Evolutionary conservation across 2,888 invertebrate species (phyloP), one percentile per base, ranked within the genome.

Genomic region (Lepeophtheirus nordmannii): DNA sequence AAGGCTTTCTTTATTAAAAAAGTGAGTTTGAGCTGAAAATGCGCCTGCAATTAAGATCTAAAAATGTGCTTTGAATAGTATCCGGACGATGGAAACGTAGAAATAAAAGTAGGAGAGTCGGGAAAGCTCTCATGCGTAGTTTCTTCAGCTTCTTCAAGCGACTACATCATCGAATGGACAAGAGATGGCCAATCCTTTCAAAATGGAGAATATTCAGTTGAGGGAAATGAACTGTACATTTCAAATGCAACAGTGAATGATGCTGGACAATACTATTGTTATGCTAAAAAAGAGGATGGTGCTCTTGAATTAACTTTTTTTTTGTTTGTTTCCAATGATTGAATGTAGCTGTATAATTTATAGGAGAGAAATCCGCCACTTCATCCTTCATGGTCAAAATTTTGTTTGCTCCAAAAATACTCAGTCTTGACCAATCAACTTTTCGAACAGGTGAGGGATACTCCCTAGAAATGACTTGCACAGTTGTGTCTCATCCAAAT

Each of bases 251-350:
- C 39, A 14, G 14, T 14, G 10, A 46, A 37, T 1, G 62, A 62
- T 40, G 62, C 62, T 7, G 62, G 62, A 39, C 39, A 39, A 46
- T 62, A 62, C 17, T 62, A 40, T 62, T 62, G 62, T 17, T 22
- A 39, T 40, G 39, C 23, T 20, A 23, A 57, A 57, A 22, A 20
- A 22, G 57, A 57, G n/a, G 57, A 23, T 57, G 57, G 23, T 20
- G 10, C 57, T 11, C 10, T 58, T 7, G 8, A 58, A 58, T 5
- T 23, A 7, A 58, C 1, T 20, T 8, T 58, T 5, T 23, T 58
- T 7, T 58, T 58, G n/a, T 14, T 61, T 30, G 14, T 61, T 30
- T 61, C 9, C 39, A 22, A 46, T 10, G 62, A 62, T 17, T 20
- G 17, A 12, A 62, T 40, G 40, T 40, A 20, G 17, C 11, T 17